Evolutionary conservation across 1,140 invertebrate species (phyloP), one percentile per base, ranked within the genome.

Genomic region (Drosophila azteca): DNA sequence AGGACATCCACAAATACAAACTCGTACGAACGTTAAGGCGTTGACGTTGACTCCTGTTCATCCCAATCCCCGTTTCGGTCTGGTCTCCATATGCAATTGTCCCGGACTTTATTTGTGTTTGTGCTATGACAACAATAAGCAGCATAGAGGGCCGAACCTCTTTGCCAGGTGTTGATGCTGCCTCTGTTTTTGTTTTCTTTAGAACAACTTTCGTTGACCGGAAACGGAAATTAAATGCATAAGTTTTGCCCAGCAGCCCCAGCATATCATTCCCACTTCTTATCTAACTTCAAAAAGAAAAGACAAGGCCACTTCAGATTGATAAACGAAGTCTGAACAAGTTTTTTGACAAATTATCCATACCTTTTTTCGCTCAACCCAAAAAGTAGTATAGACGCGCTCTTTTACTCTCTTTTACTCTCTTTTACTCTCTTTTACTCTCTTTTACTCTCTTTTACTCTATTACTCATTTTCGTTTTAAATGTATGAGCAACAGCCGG

Each of bases 191-290:
- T 87, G 78, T 53, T 87, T 85, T 82, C 78, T 78, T 82, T 85
- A 43, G 52, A 57, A 13, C 20, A 79, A 79, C 79, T 88, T 87
- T 83, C 79, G 73, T 71, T 88, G 83, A 83, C 82, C 83, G 82
- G 83, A 87, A 87, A 69, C 83, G 82, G 82, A 87, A 87, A 88
- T 87, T 72, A 88, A 87, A 88, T 88, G 82, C 82, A 88, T 50
- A 88, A 88, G 83, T 87, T 88, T 66, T 62, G 69, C 48, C 51
- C 79, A 79, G 43, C n/a, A 51, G 15, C 20, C 51, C 20, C 46
- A 55, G 35, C 50, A 44, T 20, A 0, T 43, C 45, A 50, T 8
- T 71, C 63, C 64, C 43, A 61, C 11, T 71, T 64, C 69, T 83
- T 83, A 83, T 82, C 79, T 58, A 60, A 7, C 61, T 74, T 58